Conservation (phyloP, 2,113 vertebrate genomes). For the Megaleporinus macrocephalus region DNA sequence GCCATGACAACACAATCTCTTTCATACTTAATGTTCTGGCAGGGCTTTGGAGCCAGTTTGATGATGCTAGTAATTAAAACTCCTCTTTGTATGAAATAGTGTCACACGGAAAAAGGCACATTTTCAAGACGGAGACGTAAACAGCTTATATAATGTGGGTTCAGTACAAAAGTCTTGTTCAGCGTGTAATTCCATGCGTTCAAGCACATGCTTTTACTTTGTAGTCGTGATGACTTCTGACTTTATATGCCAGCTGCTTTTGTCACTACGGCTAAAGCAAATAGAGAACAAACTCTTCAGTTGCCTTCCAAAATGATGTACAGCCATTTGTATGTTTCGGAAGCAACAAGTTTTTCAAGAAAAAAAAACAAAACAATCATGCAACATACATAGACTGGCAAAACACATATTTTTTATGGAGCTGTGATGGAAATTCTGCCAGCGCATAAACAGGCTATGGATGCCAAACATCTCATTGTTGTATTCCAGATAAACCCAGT, state of each 20-base stretch:
- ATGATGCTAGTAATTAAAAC: conserved; percentile 62
- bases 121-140: neutral
- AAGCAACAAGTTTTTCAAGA: too few species aligned
- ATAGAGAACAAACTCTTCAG: neutral
- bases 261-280: neutral
- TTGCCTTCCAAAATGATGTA: neutral
- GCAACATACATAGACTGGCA: too few species aligned
- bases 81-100: conserved; percentile 33
- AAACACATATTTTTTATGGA: too few species aligned
- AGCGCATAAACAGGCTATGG: too few species aligned
- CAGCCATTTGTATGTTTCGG: too few species aligned
- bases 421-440: too few species aligned
- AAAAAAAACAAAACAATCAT: too few species aligned
- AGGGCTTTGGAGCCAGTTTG: conserved; percentile 49
- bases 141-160: neutral
- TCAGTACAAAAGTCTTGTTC: too few species aligned
- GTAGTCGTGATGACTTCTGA: neutral
- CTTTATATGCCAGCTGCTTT: neutral
- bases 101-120: neutral
- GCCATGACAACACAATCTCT: conserved; percentile 61
- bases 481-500: too few species aligned
- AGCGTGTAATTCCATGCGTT: neutral
- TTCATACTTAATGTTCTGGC: conserved; percentile 54
- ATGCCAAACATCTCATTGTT: too few species aligned
- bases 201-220: neutral